Evolutionary conservation across 1,140 invertebrate genomes (phyloP), one percentile per base, ranked within the genome.

Genomic region (Nixonia krombeini): DNA sequence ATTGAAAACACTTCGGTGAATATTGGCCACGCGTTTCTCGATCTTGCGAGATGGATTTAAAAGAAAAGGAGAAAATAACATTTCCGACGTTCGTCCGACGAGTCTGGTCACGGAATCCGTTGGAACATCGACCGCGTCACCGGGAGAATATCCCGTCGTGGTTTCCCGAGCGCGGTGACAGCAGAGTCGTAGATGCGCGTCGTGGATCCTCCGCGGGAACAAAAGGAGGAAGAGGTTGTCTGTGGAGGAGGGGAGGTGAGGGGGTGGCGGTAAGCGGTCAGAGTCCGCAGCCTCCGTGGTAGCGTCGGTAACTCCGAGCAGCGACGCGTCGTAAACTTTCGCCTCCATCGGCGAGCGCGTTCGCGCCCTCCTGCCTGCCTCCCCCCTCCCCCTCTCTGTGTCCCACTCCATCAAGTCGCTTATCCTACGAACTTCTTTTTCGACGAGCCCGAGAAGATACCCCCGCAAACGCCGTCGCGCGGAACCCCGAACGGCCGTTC

Each of bases 251-350:
- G n/a, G 18, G 12, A 33, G n/a, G 16, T 16, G 12, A 2, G 25
- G 10, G 16, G 18, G 16, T n/a, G 21, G 31, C 28, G 23, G n/a
- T n/a, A n/a, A n/a, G 26, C 9, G 25, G n/a, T 9, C 26, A 59
- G 53, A 64, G 40, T 45, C 52, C 31, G 47, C 49, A 71, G 65
- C 63, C 62, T 59, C 63, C 55, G 53, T 78, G 74, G 80, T 81
- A 82, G 79, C 78, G 76, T 81, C 74, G 72, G 76, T 80, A 79
- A 80, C 74, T 81, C 74, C 53, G 76, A 63, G 67, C 72, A 67
- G 63, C 75, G 79, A 78, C 76, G 80, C 78, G 78, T 80, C 80
- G 79, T 82, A 82, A 82, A 82, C 75, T 78, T 81, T 80, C 76
- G 76, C 76, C 73, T 82, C 76, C 80, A 80, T 82, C 73, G 75